A percentile compares a stretch with the other conserved stretches of the same genome.
phyloP scores from a whole-genome alignment of 1,140 invertebrate genomes.

The Sarcophaga peregrina region DNA sequence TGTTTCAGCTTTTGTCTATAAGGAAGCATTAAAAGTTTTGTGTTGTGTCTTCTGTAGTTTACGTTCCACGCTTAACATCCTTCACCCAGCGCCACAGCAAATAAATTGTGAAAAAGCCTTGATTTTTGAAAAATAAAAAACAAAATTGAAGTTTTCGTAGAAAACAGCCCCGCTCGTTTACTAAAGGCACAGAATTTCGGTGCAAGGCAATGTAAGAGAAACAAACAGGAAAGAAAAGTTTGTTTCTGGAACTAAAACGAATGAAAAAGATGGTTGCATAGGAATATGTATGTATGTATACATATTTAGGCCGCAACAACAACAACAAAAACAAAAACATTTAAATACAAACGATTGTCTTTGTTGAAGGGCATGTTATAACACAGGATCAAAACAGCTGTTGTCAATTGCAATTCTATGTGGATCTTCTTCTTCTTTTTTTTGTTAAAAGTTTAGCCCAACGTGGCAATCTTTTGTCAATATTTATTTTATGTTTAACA shows the following conservation, averaged over 20 bases:
- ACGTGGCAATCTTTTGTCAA: conserved; percentile 39
- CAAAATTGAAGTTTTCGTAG: not conserved
- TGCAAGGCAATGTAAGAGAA: not conserved
- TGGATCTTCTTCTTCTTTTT: not conserved
- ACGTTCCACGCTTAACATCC: conserved; percentile 25
- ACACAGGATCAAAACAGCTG: not conserved
- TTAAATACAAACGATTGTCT: conserved; percentile 36
- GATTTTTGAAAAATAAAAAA: not conserved
- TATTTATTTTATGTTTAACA: conserved; percentile 32
- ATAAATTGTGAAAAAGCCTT: conserved; percentile 39
- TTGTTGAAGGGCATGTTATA: conserved; percentile 10
- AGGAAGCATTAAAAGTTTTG: conserved; percentile 37
- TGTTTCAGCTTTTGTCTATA: conserved; percentile 10
- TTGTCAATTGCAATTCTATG: conserved; percentile 34
- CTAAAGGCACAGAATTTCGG: not conserved
- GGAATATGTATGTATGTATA: not conserved
- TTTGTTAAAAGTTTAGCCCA: not conserved
- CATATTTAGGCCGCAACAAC: not conserved
- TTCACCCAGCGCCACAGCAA: conserved; percentile 16
- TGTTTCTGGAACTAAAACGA: not conserved
- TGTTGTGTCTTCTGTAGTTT: not conserved
- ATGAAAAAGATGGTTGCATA: not conserved
- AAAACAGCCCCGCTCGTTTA: not conserved
- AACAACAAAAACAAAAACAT: not conserved
- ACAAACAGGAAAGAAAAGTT: not conserved